A percentile compares a stretch with the other conserved stretches of the same genome.
These are phyloP conservation scores for Eurosta solidaginis DNA, from an alignment of 1,140 invertebrate species.

Conservation along the genomic window DNA sequence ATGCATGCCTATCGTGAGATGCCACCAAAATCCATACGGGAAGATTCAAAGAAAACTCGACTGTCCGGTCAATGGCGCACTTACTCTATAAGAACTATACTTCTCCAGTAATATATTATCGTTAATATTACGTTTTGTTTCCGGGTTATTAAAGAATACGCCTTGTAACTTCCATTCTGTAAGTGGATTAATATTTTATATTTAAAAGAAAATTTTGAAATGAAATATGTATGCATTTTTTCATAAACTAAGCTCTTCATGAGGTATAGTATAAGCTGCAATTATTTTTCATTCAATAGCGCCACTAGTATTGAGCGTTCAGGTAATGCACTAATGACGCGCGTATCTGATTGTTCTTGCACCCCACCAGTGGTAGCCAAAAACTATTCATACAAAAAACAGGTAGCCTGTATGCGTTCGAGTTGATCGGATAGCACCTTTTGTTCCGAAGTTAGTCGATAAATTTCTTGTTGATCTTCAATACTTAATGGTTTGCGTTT, in stretches of 20 bases:
- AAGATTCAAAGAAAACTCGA: too few species aligned
- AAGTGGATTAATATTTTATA: too few species aligned
- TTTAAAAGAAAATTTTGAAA: too few species aligned
- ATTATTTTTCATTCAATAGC: constrained; percentile 2
- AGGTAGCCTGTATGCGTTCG: constrained; percentile 46
- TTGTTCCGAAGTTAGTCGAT: constrained; percentile 66
- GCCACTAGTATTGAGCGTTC: constrained; percentile 24
- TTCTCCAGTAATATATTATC: too few species aligned
- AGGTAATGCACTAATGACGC: not conserved
- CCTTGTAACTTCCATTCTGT: too few species aligned
- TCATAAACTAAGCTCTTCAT: not conserved
- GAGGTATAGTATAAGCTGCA: not conserved
- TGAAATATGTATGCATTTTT: not conserved
- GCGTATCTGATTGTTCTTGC: not conserved
- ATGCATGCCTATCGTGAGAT: too few species aligned
- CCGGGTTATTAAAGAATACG: too few species aligned
- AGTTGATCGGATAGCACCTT: constrained; percentile 65
- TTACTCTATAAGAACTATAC: too few species aligned
- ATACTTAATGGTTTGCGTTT: constrained; percentile 78
- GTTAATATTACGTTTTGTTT: too few species aligned
- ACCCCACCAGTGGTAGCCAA: constrained; percentile 8
- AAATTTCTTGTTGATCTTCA: constrained; percentile 82
- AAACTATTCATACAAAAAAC: constrained; percentile 19
- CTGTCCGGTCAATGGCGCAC: too few species aligned
- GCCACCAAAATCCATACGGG: too few species aligned